These are phyloP conservation scores for Cichladusa arquata DNA, from an alignment of 2,113 vertebrate genomes.

Conservation along the genomic window DNA sequence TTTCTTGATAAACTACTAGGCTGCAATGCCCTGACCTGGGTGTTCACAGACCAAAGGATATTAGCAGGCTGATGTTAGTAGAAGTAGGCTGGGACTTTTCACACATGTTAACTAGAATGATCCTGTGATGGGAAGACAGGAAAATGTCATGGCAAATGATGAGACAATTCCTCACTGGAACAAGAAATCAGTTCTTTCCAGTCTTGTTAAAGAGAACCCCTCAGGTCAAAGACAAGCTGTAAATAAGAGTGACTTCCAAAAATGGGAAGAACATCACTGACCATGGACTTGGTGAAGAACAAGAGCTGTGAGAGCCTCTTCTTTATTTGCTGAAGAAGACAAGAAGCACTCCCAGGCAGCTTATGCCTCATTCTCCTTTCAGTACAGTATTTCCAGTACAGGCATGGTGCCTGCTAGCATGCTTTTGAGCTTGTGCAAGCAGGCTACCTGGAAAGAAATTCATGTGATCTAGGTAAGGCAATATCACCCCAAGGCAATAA, in stretches of 20 bases:
- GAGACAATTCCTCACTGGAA: background rate
- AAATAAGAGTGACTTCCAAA: background rate
- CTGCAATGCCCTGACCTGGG: background rate
- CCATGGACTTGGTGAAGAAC: background rate
- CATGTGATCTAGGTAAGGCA: background rate
- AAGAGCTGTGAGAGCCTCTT: background rate
- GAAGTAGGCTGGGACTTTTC: background rate
- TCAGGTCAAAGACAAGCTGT: background rate
- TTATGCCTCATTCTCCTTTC: background rate
- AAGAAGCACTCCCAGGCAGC: background rate
- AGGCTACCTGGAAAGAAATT: slow-evolving; percentile 20
- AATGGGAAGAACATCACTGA: background rate
- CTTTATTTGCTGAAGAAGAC: background rate
- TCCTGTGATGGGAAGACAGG: background rate
- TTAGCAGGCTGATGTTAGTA: background rate
- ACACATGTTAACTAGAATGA: background rate
- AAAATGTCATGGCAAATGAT: background rate
- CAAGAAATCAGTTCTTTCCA: background rate
- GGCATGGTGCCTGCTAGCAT: background rate
- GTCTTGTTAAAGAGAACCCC: background rate
- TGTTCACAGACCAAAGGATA: background rate
- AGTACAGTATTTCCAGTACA: background rate
- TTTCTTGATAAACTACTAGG: background rate
- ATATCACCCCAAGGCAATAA: background rate
- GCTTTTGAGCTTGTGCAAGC: slow-evolving; percentile 15